Conservation (phyloP, 2,797 vertebrate genomes). For the Pseudomugil gertrudae region DNA sequence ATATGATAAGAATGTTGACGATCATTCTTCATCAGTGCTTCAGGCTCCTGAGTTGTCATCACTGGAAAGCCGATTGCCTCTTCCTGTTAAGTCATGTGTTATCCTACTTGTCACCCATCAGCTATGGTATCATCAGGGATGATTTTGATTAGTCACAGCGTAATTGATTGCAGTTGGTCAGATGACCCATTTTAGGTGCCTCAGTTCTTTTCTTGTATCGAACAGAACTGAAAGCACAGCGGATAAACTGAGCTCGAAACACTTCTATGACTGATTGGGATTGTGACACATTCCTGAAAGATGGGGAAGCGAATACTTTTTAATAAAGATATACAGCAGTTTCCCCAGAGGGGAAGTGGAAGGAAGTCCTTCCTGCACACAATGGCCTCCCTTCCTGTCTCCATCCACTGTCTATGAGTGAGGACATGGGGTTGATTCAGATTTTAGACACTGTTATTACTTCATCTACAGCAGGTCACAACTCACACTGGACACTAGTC, state of each 20-base stretch:
- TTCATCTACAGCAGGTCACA: conserved; percentile 12
- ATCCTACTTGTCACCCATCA: conserved; percentile 46
- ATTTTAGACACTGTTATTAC: conserved; percentile 32
- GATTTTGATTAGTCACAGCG: conserved; percentile 59
- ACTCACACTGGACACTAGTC: conserved; percentile 27
- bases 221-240: too few relatives aligned
- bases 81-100: conserved; percentile 41
- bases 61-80: conserved; percentile 20
- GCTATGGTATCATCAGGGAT: conserved; percentile 34
- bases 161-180: conserved; percentile 14
- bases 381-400: conserved; percentile 76
- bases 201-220: conserved; percentile 3
- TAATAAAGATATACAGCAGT: conserved; percentile 46
- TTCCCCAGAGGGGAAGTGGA: conserved; percentile 60
- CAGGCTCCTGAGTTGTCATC: conserved; percentile 41
- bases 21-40: conserved; percentile 8
- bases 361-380: conserved; percentile 61
- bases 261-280: too few relatives aligned
- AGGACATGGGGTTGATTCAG: conserved; percentile 45
- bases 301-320: conserved; percentile 21
- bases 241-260: not conserved
- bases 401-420: conserved; percentile 59
- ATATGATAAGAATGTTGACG: conserved; percentile 63
- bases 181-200: conserved; percentile 58
- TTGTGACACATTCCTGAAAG: conserved; percentile 47